These are phyloP conservation scores for Cheilosia scutellata DNA, from an alignment of 2,888 invertebrate species.

Conservation along the genomic window DNA sequence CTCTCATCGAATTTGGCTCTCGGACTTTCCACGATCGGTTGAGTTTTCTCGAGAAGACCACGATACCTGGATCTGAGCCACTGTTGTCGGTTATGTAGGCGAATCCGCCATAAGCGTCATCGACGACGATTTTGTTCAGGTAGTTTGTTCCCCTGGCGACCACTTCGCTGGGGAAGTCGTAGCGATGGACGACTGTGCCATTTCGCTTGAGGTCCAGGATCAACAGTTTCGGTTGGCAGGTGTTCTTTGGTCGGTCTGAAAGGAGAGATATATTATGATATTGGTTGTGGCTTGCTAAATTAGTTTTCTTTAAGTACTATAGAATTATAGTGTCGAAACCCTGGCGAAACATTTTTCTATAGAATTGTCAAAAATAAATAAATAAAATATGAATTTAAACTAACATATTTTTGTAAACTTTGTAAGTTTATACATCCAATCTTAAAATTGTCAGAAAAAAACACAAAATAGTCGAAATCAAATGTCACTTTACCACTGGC, in stretches of 20 bases:
- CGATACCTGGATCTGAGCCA: constrained; percentile 88
- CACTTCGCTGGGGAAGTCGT: constrained; percentile 87
- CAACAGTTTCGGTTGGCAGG: constrained; percentile 89
- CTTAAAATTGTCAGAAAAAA: no score
- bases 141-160: constrained; percentile 86
- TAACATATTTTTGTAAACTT: no score
- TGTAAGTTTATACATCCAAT: no score
- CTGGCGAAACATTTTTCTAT: no score
- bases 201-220: constrained; percentile 88
- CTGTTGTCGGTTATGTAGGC: constrained; percentile 91
- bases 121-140: constrained; percentile 90
- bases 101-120: constrained; percentile 87
- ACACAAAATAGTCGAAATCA: no score
- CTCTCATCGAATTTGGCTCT: constrained; percentile 87
- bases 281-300: neutral
- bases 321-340: no score
- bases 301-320: no score
- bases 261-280: neutral
- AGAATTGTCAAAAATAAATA: no score
- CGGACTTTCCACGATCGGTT: constrained; percentile 89
- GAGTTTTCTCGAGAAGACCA: constrained; percentile 88
- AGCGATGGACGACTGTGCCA: constrained; percentile 86
- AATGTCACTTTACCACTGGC: no score
- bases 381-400: no score
- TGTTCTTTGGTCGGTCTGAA: constrained; percentile 83